Conservation (phyloP, 2,888 invertebrate species). For the Ennomos quercinarius region DNA sequence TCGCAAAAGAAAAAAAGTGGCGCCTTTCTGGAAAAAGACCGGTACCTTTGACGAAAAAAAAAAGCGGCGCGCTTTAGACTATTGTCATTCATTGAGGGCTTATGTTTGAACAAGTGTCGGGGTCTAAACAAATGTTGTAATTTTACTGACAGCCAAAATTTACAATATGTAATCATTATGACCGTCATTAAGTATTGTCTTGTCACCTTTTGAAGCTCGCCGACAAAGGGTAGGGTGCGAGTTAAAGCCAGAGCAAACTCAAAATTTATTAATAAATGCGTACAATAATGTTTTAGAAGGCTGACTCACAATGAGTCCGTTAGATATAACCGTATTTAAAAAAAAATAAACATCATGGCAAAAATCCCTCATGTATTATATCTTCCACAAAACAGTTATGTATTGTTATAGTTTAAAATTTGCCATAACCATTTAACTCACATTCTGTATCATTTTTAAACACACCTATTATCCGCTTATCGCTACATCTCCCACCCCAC, state of each 20-base stretch:
- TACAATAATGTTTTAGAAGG: no score
- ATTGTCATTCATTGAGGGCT: conserved; percentile 41
- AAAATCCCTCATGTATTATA: no score
- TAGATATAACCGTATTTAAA: no score
- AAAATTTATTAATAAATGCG: no score
- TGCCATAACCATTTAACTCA: background rate
- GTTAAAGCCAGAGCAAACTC: conserved; percentile 36
- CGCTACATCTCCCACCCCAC: conserved; percentile 44
- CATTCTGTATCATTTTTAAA: no score
- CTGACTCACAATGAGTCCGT: no score
- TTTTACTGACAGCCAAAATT: conserved; percentile 57
- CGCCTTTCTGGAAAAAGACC: conserved; percentile 25
- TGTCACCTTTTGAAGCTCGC: conserved; percentile 70
- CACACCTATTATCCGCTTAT: conserved; percentile 2
- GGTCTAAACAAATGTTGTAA: conserved; percentile 49
- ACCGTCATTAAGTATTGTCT: conserved; percentile 76
- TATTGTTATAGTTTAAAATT: conserved; percentile 1
- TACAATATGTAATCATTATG: conserved; percentile 77
- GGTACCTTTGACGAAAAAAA: conserved; percentile 29
- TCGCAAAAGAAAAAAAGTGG: conserved; percentile 31
- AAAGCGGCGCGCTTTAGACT: conserved; percentile 33
- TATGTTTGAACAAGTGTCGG: conserved; percentile 50
- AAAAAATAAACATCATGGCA: no score
- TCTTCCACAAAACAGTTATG: no score
- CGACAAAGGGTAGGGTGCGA: conserved; percentile 58